These are phyloP conservation scores for Heterocephalus glaber DNA, from an alignment of 2,113 vertebrate genomes.

Conservation along the genomic window DNA sequence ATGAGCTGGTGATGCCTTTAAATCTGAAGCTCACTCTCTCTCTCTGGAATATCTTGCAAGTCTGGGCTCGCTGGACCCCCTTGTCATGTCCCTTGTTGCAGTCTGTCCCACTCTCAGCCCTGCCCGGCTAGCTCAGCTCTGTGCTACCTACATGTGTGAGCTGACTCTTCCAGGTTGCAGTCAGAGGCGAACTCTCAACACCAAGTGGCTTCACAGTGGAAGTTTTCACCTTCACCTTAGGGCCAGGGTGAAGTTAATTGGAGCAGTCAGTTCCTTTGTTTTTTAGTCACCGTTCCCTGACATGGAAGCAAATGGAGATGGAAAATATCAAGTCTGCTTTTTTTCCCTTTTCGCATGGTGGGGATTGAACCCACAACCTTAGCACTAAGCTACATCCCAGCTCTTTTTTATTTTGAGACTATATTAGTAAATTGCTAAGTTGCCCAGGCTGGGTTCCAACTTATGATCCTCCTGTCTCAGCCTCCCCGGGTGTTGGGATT, in stretches of 20 bases:
- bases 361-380: neutral
- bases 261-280: neutral
- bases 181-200: neutral
- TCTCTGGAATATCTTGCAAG: neutral
- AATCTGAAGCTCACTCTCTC: neutral
- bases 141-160: neutral
- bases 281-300: slow-evolving; percentile 27
- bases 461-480: neutral
- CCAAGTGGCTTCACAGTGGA: neutral
- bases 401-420: neutral
- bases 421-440: neutral
- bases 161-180: neutral
- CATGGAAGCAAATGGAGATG: slow-evolving; percentile 14
- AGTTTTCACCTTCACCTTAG: neutral
- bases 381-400: neutral
- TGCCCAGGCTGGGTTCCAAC: neutral
- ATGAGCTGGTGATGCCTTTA: slow-evolving; percentile 27
- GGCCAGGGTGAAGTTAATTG: neutral
- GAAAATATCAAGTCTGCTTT: slow-evolving; percentile 40
- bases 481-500: neutral
- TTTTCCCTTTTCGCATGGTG: neutral
- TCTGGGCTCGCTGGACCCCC: neutral
- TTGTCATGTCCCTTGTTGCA: neutral
- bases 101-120: neutral
- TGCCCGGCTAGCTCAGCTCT: neutral